phyloP scores from a whole-genome alignment of 2,888 invertebrate species.

The Pocota personata region DNA sequence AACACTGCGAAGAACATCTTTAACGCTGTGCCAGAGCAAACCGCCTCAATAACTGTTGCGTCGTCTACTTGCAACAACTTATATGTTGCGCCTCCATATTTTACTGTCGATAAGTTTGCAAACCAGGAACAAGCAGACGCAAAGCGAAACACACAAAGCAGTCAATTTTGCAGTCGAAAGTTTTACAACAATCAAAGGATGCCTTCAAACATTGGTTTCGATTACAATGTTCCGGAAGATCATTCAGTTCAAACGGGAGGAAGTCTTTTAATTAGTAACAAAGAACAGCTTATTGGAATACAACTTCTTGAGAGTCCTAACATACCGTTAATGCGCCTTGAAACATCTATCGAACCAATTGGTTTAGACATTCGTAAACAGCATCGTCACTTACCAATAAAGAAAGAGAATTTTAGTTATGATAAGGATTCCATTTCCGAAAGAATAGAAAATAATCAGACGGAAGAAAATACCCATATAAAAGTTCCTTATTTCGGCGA shows the following conservation, averaged over 20 bases:
- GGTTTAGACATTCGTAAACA: conserved; percentile 11
- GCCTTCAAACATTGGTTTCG: conserved; percentile 7
- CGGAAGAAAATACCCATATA: not conserved
- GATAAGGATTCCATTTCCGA: not conserved
- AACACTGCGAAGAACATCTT: not conserved
- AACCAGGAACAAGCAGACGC: conserved; percentile 26
- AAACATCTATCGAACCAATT: conserved; percentile 18
- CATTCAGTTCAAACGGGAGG: not conserved
- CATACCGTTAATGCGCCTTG: conserved; percentile 26
- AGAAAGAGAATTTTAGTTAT: conserved; percentile 23
- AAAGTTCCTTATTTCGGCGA: not conserved
- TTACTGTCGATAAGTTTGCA: conserved; percentile 65
- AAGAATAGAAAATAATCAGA: conserved; percentile 1
- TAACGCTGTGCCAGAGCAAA: not conserved
- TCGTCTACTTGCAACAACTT: conserved; percentile 41
- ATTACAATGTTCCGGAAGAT: not conserved
- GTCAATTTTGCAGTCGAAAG: not conserved
- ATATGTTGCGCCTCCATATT: conserved; percentile 60
- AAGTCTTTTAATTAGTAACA: conserved; percentile 14
- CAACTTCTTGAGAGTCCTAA: conserved; percentile 21
- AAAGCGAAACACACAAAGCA: not conserved
- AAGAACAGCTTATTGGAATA: conserved; percentile 26
- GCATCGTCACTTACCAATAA: conserved; percentile 24
- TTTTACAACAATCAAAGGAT: conserved; percentile 17
- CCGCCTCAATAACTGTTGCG: not conserved